Conservation (phyloP, 2,888 invertebrate species). For the Balanococcus diminutus region DNA sequence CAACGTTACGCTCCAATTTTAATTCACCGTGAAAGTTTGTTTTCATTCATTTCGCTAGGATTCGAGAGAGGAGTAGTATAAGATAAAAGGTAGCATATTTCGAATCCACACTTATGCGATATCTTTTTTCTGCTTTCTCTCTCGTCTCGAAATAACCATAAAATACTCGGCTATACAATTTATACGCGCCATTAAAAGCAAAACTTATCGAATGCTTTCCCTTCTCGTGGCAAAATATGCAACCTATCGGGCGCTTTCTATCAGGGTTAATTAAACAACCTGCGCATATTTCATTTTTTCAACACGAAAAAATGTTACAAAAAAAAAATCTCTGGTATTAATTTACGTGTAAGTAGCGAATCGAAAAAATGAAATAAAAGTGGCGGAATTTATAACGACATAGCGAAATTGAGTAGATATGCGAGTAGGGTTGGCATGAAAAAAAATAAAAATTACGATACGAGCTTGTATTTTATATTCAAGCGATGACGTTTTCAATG, state of each 20-base stretch:
- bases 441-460: constrained; percentile 16
- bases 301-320: background rate
- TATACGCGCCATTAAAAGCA: constrained; percentile 17
- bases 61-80: background rate
- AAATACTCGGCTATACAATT: constrained; percentile 31
- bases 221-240: background rate
- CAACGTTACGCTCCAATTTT: constrained; percentile 21
- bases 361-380: background rate
- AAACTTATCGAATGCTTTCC: constrained; percentile 27
- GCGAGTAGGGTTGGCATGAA: background rate
- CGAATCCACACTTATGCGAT: constrained; percentile 37
- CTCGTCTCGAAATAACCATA: constrained; percentile 34
- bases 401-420: background rate
- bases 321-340: background rate
- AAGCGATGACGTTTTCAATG: background rate
- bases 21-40: constrained; percentile 43
- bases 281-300: background rate
- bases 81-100: constrained; percentile 31
- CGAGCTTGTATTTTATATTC: constrained; percentile 24
- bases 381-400: background rate
- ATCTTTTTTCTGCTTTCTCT: background rate
- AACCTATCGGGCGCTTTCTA: constrained; percentile 10
- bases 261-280: constrained; percentile 12
- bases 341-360: background rate
- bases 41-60: constrained; percentile 34